Conservation (phyloP, 92 coral and sea anemone species). For the Epizoanthus ramosus region DNA sequence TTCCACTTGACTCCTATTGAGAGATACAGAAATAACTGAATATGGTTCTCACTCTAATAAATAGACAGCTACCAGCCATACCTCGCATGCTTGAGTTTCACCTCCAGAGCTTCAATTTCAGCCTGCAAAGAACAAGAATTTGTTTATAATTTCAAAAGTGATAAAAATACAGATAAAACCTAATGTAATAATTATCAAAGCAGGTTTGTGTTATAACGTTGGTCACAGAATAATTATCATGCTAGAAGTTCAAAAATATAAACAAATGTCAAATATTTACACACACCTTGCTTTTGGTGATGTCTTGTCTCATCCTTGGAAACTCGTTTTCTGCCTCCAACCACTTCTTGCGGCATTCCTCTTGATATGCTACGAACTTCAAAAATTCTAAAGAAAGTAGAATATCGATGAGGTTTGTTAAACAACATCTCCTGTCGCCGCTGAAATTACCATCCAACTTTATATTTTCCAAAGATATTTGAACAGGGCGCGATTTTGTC, state of each 20-base stretch:
- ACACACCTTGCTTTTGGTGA: constrained; percentile 81
- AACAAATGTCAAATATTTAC: neutral
- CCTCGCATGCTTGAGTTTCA: constrained; percentile 96
- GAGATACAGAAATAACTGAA: neutral
- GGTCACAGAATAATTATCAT: neutral
- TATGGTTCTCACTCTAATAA: too few species aligned
- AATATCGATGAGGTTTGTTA: too few species aligned
- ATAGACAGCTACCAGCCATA: constrained; percentile 14
- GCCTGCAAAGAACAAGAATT: constrained; percentile 61
- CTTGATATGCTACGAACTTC: constrained; percentile 92
- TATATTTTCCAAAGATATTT: too few species aligned
- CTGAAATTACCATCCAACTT: too few species aligned
- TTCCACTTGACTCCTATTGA: constrained; percentile 82
- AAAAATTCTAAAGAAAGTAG: constrained; percentile 73
- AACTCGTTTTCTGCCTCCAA: constrained; percentile 75
- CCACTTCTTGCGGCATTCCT: constrained; percentile 98
- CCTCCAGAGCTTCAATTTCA: constrained; percentile 93
- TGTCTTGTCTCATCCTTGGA: constrained; percentile 76
- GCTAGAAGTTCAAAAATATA: too few species aligned
- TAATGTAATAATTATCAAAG: too few species aligned
- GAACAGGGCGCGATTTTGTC: too few species aligned
- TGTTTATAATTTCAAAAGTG: neutral
- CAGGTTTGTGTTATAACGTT: constrained; percentile 1
- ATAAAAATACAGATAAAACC: too few species aligned
- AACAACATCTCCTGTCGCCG: too few species aligned